These are phyloP conservation scores for Drosophila santomea DNA, from an alignment of 1,140 invertebrate species.

Conservation along the genomic window DNA sequence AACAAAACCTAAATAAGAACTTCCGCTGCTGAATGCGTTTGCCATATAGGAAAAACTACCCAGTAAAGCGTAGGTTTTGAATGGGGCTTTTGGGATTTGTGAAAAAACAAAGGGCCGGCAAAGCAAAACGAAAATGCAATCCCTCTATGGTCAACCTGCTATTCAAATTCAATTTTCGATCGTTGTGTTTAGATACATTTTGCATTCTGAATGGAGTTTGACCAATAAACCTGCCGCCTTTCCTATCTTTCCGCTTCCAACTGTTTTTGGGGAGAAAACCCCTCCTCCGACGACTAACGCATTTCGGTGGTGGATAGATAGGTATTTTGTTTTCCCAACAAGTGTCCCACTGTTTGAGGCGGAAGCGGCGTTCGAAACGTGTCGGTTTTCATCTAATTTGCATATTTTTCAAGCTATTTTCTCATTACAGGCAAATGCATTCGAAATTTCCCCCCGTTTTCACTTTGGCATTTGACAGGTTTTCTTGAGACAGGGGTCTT, in stretches of 20 bases:
- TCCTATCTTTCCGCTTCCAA: constrained; percentile 53
- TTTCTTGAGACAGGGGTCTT: constrained; percentile 45
- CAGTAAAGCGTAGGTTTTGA: constrained; percentile 7
- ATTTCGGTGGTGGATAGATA: constrained; percentile 38
- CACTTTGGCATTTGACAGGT: constrained; percentile 53
- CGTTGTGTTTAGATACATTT: constrained; percentile 56
- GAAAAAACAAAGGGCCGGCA: constrained; percentile 44
- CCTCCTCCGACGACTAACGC: constrained; percentile 21
- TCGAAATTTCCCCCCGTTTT: constrained; percentile 39
- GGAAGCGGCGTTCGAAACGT: constrained; percentile 75
- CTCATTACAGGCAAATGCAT: constrained; percentile 49
- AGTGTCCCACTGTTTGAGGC: constrained; percentile 60
- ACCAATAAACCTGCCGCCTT: constrained; percentile 39
- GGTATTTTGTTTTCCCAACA: constrained; percentile 61
- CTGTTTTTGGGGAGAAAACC: constrained; percentile 68
- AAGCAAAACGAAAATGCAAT: constrained; percentile 30
- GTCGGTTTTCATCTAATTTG: constrained; percentile 70
- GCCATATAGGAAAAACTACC: constrained; percentile 35
- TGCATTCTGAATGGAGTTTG: constrained; percentile 60
- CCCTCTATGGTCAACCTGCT: constrained; percentile 59
- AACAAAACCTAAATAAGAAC: constrained; percentile 68
- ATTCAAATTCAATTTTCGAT: constrained; percentile 55
- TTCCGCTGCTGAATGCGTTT: constrained; percentile 59
- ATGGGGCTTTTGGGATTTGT: constrained; percentile 44
- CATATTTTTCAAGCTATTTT: constrained; percentile 62